A percentile compares a stretch with the other conserved stretches of the same genome.
phyloP scores from a whole-genome alignment of 2,113 vertebrate genomes.

The Cettia cetti region DNA sequence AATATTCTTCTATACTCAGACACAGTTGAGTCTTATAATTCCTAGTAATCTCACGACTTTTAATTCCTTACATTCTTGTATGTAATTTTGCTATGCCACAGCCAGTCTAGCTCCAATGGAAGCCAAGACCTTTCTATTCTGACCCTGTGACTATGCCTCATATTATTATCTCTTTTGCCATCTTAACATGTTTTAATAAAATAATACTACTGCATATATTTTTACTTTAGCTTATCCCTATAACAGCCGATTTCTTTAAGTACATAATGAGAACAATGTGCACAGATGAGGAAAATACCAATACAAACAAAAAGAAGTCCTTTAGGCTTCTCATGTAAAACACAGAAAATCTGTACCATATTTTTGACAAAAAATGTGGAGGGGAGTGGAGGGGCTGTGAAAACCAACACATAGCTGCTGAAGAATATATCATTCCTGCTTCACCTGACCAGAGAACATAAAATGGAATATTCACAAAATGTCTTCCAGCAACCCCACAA shows the following conservation, averaged over 20 bases:
- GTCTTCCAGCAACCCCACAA: not conserved
- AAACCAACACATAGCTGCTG: not conserved
- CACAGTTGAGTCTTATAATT: not conserved
- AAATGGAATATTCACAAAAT: not conserved
- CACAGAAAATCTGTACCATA: not conserved
- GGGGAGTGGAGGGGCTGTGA: accelerated
- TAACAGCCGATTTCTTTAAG: not conserved
- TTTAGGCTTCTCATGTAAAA: not conserved
- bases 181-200: not conserved
- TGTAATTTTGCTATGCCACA: not conserved
- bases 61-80: conserved; percentile 43
- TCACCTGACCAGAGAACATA: not conserved
- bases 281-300: not conserved
- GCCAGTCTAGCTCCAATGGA: not conserved
- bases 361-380: not conserved
- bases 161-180: not conserved
- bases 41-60: not conserved
- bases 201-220: not conserved
- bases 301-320: not conserved
- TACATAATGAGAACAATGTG: not conserved
- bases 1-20: not conserved
- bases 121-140: not conserved
- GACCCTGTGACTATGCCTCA: not conserved
- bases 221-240: not conserved
- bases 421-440: not conserved